These are phyloP conservation scores for Eleginops maclovinus DNA, from an alignment of 2,113 vertebrate species.

Conservation along the genomic window DNA sequence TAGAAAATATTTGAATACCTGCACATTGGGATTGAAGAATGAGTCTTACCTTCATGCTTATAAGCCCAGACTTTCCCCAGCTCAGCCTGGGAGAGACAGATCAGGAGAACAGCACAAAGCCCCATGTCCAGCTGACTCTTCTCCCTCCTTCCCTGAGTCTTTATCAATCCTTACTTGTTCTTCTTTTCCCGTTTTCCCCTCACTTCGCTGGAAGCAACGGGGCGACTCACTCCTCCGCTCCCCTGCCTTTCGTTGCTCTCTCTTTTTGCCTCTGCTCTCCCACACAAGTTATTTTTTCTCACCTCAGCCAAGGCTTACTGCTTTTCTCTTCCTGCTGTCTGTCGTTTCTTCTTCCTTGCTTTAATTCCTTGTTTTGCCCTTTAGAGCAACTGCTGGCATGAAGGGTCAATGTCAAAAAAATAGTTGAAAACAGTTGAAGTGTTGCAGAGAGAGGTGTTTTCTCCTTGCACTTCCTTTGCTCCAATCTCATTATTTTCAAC, in stretches of 20 bases:
- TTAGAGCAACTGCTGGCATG: slow-evolving; percentile 61
- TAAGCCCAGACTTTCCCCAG: slow-evolving; percentile 80
- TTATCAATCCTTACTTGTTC: slow-evolving; percentile 51
- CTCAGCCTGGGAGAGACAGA: slow-evolving; percentile 85
- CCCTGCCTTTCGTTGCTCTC: slow-evolving; percentile 55
- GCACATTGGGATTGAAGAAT: neutral
- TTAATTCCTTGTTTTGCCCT: slow-evolving; percentile 37
- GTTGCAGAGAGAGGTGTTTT: slow-evolving; percentile 39
- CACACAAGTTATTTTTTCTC: slow-evolving; percentile 58
- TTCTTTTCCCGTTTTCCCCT: slow-evolving; percentile 39
- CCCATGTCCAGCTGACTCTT: slow-evolving; percentile 79
- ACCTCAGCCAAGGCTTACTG: slow-evolving; percentile 60
- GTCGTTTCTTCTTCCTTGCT: slow-evolving; percentile 23
- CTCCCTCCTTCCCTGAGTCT: slow-evolving; percentile 66
- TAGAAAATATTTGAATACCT: slow-evolving; percentile 24
- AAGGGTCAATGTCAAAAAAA: slow-evolving; percentile 64
- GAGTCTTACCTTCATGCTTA: slow-evolving; percentile 80
- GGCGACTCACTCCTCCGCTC: slow-evolving; percentile 69
- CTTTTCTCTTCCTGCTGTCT: slow-evolving; percentile 35
- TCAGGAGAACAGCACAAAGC: slow-evolving; percentile 81
- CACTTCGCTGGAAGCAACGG: slow-evolving; percentile 44
- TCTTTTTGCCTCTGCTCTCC: slow-evolving; percentile 59
- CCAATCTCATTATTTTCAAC: slow-evolving; percentile 9
- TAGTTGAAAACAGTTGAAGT: slow-evolving; percentile 62
- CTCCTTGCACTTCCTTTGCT: slow-evolving; percentile 23